Conservation (phyloP, 1,140 invertebrate genomes). For the Papilio helenus region DNA sequence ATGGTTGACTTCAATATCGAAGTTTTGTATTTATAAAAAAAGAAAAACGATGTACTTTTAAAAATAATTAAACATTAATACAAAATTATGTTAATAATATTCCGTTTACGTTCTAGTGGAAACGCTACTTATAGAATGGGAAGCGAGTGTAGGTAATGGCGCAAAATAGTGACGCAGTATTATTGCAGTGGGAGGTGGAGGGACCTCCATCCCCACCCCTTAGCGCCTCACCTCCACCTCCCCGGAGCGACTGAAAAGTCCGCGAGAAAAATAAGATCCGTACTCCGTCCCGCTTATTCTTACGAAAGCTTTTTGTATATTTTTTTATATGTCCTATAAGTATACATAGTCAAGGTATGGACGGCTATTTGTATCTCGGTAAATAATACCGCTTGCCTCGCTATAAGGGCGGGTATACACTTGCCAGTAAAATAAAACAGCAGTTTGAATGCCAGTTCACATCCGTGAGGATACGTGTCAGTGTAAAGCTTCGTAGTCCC, state of each 20-base stretch:
- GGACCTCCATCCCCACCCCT: slow-evolving; percentile 50
- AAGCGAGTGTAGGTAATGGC: slow-evolving; percentile 83
- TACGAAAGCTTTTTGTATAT: slow-evolving; percentile 79
- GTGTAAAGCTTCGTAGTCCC: too few relatives aligned
- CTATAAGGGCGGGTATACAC: background rate
- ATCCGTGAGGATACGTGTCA: too few relatives aligned
- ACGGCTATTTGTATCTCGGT: slow-evolving; percentile 58
- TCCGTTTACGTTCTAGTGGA: slow-evolving; percentile 56
- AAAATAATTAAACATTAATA: slow-evolving; percentile 27
- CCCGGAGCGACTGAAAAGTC: slow-evolving; percentile 79
- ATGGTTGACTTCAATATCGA: too few relatives aligned
- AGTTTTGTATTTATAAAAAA: background rate
- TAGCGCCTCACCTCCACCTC: slow-evolving; percentile 50
- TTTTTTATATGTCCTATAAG: slow-evolving; percentile 70
- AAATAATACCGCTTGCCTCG: slow-evolving; percentile 51
- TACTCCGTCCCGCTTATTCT: slow-evolving; percentile 80
- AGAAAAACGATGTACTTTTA: background rate
- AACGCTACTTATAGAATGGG: slow-evolving; percentile 80
- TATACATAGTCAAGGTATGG: slow-evolving; percentile 51
- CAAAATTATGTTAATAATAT: slow-evolving; percentile 40
- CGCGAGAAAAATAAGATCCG: slow-evolving; percentile 81
- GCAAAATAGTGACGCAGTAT: slow-evolving; percentile 83
- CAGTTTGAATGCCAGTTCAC: too few relatives aligned
- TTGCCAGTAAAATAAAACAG: too few relatives aligned
- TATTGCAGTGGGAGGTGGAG: slow-evolving; percentile 78